phyloP scores from a whole-genome alignment of 2,888 invertebrate genomes.

The Eupsilia transversa region DNA sequence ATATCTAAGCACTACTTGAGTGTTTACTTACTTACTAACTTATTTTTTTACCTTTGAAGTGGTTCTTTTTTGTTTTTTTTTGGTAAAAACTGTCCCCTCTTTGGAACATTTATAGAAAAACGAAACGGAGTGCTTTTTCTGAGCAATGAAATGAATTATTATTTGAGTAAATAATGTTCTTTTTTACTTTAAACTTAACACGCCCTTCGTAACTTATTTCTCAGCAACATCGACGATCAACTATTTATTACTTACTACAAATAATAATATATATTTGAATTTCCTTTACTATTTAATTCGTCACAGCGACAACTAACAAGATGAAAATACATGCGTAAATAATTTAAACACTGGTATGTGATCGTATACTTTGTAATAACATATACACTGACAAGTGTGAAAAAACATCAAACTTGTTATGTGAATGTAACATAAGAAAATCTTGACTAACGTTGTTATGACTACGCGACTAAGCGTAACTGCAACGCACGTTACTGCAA shows the following conservation, averaged over 20 bases:
- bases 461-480: not conserved
- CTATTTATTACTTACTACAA: not conserved
- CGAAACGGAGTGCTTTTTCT: not conserved
- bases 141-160: not conserved
- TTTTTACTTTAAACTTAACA: not conserved
- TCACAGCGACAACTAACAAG: slow-evolving; percentile 28
- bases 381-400: not conserved
- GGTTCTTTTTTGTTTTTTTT: not conserved
- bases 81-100: not conserved
- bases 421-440: not conserved
- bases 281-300: slow-evolving; percentile 27
- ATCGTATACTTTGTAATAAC: slow-evolving; percentile 1
- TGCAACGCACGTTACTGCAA: not conserved
- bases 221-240: too few species aligned
- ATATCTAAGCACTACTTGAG: not conserved
- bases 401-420: not conserved
- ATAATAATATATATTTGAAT: slow-evolving; percentile 1
- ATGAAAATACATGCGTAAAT: slow-evolving; percentile 27
- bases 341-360: slow-evolving; percentile 14
- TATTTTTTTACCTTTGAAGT: not conserved
- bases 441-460: not conserved
- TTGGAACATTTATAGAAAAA: not conserved
- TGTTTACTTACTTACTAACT: not conserved
- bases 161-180: not conserved
- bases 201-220: not conserved